A percentile compares a stretch with the other conserved stretches of the same genome.
Conservation (phyloP, 1,140 invertebrate genomes). For the Penaeus chinensis region DNA sequence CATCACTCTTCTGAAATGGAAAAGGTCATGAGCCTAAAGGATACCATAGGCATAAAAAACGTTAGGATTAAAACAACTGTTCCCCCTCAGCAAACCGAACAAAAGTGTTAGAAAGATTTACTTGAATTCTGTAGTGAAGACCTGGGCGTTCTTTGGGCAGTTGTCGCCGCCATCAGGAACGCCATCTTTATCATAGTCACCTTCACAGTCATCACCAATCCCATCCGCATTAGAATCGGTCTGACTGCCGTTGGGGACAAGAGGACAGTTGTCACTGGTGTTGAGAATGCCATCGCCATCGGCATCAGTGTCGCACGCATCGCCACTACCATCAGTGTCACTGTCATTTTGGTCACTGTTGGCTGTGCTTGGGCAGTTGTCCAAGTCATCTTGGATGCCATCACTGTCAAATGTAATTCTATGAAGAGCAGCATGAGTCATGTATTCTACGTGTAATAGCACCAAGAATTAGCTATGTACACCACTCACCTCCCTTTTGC, state of each 20-base stretch:
- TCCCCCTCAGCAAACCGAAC: no score
- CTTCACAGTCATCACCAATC: conserved; percentile 84
- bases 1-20: no score
- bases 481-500: no score
- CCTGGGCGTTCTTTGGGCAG: conserved; percentile 94
- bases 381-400: conserved; percentile 70
- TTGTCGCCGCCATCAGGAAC: conserved; percentile 86
- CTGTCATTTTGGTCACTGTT: conserved; percentile 83
- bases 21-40: no score
- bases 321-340: conserved; percentile 78
- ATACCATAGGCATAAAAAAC: no score
- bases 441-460: no score
- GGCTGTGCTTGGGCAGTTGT: conserved; percentile 81
- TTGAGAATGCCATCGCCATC: conserved; percentile 84
- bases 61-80: no score
- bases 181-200: conserved; percentile 88
- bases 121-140: conserved; percentile 93
- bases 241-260: conserved; percentile 70
- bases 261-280: conserved; percentile 82
- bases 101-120: conserved; percentile 61
- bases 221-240: conserved; percentile 72
- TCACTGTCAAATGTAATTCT: conserved; percentile 60
- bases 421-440: not conserved
- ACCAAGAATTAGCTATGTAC: no score
- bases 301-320: conserved; percentile 86